Evolutionary conservation across 1,140 invertebrate species (phyloP).

Genomic region (Lucilia sericata): DNA sequence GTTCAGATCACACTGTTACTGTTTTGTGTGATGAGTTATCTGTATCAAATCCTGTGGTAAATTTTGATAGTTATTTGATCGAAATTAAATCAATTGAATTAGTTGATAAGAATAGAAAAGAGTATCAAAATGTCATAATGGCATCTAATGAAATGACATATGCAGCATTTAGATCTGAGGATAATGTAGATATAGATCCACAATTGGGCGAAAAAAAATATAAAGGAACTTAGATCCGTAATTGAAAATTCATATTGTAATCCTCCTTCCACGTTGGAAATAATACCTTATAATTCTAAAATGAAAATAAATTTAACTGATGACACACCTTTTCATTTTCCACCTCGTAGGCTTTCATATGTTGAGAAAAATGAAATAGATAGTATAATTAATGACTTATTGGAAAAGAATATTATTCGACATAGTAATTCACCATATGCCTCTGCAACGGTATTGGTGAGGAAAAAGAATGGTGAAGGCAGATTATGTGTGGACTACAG

Average conservation of each 20-base stretch:
- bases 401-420: slow-evolving; percentile 52
- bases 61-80: too few relatives aligned
- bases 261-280: too few relatives aligned
- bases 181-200: background rate
- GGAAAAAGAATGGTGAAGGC: slow-evolving; percentile 52
- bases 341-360: slow-evolving; percentile 51
- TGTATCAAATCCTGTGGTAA: too few relatives aligned
- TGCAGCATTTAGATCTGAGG: background rate
- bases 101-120: too few relatives aligned
- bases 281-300: background rate
- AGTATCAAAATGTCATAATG: background rate
- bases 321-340: slow-evolving; percentile 49
- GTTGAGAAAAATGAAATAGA: slow-evolving; percentile 49
- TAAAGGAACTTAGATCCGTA: background rate
- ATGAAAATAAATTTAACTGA: slow-evolving; percentile 47
- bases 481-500: slow-evolving; percentile 55
- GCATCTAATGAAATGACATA: background rate
- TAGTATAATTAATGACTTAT: slow-evolving; percentile 51
- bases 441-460: slow-evolving; percentile 55
- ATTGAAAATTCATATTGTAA: too few relatives aligned
- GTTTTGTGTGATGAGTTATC: too few relatives aligned
- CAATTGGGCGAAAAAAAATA: background rate
- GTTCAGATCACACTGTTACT: too few relatives aligned
- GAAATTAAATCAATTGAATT: too few relatives aligned
- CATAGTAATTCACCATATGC: slow-evolving; percentile 46